These are phyloP conservation scores for Enoplosus armatus DNA, from an alignment of 2,797 vertebrate genomes.

Conservation along the genomic window DNA sequence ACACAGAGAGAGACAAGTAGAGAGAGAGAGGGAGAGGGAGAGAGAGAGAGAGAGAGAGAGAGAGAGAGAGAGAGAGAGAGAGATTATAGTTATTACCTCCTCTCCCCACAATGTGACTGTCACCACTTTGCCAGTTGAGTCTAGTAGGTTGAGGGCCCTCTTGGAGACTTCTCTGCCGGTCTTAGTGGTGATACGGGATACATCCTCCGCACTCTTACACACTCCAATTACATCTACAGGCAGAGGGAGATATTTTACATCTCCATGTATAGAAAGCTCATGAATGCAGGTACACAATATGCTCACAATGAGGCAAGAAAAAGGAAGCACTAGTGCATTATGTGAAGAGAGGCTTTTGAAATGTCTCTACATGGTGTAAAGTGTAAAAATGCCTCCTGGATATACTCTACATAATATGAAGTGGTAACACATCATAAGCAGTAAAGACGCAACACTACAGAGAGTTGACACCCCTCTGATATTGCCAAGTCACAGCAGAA, in stretches of 20 bases:
- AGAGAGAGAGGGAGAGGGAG: too few species aligned
- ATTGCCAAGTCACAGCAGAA: slow-evolving; percentile 45
- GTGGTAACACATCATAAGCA: slow-evolving; percentile 42
- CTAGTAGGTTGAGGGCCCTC: slow-evolving; percentile 90
- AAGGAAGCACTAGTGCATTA: neutral
- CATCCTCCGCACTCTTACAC: slow-evolving; percentile 91
- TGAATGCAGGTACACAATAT: slow-evolving; percentile 14
- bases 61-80: slow-evolving; percentile 10
- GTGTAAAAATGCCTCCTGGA: slow-evolving; percentile 36
- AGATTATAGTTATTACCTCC: slow-evolving; percentile 85
- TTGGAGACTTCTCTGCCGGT: slow-evolving; percentile 90
- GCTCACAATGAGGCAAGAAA: slow-evolving; percentile 5
- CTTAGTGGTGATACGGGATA: slow-evolving; percentile 88
- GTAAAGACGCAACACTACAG: slow-evolving; percentile 40
- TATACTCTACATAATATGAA: slow-evolving; percentile 31
- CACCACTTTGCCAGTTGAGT: slow-evolving; percentile 90
- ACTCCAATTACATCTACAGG: slow-evolving; percentile 92
- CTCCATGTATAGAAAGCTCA: neutral
- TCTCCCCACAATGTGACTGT: slow-evolving; percentile 91
- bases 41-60: neutral
- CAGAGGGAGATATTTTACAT: slow-evolving; percentile 36
- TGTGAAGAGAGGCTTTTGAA: slow-evolving; percentile 17
- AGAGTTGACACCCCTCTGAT: slow-evolving; percentile 51
- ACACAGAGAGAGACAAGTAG: slow-evolving; percentile 15
- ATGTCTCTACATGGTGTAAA: slow-evolving; percentile 22